Base-by-base conservation (phyloP, 2,888 invertebrate genomes). In the Cantharis lateralis region DNA sequence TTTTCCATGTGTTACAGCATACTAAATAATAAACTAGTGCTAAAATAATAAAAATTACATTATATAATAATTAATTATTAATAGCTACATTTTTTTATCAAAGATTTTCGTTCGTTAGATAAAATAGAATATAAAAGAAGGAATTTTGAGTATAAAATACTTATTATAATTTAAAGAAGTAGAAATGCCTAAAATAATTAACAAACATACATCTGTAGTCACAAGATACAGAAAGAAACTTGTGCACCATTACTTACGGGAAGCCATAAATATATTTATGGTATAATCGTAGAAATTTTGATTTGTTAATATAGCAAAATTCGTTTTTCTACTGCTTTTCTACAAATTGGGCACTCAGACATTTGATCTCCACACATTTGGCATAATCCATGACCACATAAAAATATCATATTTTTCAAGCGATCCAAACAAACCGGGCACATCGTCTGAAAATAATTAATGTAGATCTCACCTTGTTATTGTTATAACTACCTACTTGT, bases 351-450 rank as follows among this genome's bases (percentile, higher is more conserved):
- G 87, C 98, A 99, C 85, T 98, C 98, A 78, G 95, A 93, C 93
- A 98, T 98, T 85, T 97, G 95, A 91, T 99, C 98, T 28, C 98
- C 98, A 89, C 98, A 99, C 95, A 98, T 96, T 90, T 98, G 98
- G 88, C 98, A 98, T 80, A 98, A 95, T 82, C 98, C 98, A 88
- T 99, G 98, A 7, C 98, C 98, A 89, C 98, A 98, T 66, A 98
- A 91, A 91, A 98, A 98, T 84, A 98, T 98, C 98, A 99, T 98
- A 89, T 99, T 98, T 90, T 98, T 98, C 85, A 98, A 91, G 32
- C 98, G 94, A 90, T 99, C 98, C 90, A 99, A 91, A 89, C 98
- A 99, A 80, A 99, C 98, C 4, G 98, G 98, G 86, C 98, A 99
- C 95, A 98, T 97, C 1, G 98, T 98, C 97, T 98, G 92, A 3